Evolutionary conservation across 2,888 invertebrate genomes (phyloP).

Genomic region (Deroplatys truncata): DNA sequence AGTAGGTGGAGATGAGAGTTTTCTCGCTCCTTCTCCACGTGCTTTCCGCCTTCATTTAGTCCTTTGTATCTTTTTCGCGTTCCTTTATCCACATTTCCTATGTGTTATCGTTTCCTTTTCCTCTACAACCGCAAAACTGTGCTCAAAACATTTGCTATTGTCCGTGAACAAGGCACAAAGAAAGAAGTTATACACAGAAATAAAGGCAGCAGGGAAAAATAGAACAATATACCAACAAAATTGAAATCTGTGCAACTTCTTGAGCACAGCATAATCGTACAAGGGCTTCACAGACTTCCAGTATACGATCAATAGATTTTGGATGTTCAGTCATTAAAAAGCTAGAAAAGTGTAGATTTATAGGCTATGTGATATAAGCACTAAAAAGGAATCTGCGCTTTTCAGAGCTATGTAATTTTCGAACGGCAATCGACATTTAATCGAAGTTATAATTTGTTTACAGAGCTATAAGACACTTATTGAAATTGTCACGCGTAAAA

Average conservation of each 20-base stretch:
- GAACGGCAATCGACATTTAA: no score
- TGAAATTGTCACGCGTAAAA: no score
- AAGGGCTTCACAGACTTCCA: neutral
- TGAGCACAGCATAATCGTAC: neutral
- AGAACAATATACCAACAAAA: neutral
- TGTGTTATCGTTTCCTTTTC: constrained; percentile 28
- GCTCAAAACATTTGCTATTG: neutral
- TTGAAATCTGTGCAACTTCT: neutral
- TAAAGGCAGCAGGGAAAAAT: neutral
- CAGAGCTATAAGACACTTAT: no score
- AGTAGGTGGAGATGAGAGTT: neutral
- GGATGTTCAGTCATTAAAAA: no score
- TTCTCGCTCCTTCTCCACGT: neutral
- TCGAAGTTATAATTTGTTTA: no score
- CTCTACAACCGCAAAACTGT: neutral
- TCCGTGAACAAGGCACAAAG: neutral
- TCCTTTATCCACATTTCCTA: constrained; percentile 26
- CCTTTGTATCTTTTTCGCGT: neutral
- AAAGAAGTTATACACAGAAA: neutral
- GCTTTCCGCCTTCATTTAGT: neutral
- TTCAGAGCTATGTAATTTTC: no score
- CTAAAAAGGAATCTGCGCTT: no score
- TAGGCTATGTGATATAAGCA: no score
- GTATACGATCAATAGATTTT: neutral
- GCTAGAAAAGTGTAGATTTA: no score